phyloP scores from a whole-genome alignment of 2,113 vertebrate species.

The Ptychochromis oligacanthus region DNA sequence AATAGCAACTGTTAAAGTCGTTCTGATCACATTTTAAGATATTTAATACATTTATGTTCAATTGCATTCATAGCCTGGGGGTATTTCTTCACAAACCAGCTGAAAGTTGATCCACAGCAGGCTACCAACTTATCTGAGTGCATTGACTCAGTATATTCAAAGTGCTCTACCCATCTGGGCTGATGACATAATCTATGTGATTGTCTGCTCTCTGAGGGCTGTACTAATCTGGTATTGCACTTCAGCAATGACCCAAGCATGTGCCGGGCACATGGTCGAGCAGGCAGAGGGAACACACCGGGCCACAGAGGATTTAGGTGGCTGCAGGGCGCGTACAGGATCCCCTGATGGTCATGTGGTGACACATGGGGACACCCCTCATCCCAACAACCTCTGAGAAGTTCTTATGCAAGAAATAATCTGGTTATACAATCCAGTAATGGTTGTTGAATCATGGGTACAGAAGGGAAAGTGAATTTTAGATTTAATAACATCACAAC shows the following conservation, averaged over 20 bases:
- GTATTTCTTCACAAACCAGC: constrained; percentile 2
- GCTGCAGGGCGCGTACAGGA: constrained; percentile 8
- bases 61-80: constrained; percentile 3
- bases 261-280: constrained; percentile 41
- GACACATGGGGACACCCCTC: constrained; percentile 21
- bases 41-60: constrained; percentile 1
- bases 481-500: constrained; percentile 5
- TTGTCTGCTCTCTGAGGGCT: constrained; percentile 32
- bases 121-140: constrained; percentile 18
- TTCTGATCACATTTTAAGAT: constrained; percentile 5
- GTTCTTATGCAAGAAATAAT: constrained; percentile 67
- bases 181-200: constrained; percentile 62
- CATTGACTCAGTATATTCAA: constrained; percentile 45
- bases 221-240: constrained; percentile 59
- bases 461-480: constrained; percentile 11
- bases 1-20: background rate
- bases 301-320: constrained; percentile 29
- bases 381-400: background rate
- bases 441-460: background rate
- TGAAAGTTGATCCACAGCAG: constrained; percentile 19
- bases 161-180: constrained; percentile 60
- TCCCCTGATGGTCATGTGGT: constrained; percentile 1
- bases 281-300: constrained; percentile 10
- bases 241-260: constrained; percentile 34
- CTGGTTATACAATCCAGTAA: constrained; percentile 55